Conservation (phyloP, 2,113 vertebrate genomes). For the Rhagologus leucostigma region DNA sequence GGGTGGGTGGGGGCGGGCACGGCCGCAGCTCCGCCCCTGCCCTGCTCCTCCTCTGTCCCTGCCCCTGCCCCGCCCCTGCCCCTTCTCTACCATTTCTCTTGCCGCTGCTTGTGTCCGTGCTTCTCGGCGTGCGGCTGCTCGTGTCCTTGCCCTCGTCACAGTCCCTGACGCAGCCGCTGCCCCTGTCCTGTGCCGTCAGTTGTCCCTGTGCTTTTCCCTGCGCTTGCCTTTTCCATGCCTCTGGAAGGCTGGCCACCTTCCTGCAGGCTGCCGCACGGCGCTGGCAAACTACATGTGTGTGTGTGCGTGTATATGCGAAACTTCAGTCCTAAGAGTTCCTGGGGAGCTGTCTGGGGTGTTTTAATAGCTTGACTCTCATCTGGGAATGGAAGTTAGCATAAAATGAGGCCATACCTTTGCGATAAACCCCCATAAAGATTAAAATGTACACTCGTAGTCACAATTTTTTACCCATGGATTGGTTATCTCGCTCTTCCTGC, state of each 20-base stretch:
- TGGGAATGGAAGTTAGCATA: neutral
- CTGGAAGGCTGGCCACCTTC: neutral
- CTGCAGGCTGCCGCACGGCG: neutral
- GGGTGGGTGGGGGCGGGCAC: neutral
- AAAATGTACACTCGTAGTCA: rapidly evolving
- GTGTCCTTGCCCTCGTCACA: rapidly evolving
- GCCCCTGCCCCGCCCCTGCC: rapidly evolving
- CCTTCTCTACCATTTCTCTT: too few relatives aligned
- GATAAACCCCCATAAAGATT: rapidly evolving
- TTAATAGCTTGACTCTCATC: neutral
- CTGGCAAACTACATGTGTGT: neutral
- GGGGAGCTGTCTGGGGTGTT: neutral
- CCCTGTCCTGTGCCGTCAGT: too few relatives aligned
- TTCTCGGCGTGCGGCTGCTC: rapidly evolving
- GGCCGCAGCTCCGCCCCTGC: neutral
- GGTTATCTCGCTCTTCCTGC: neutral
- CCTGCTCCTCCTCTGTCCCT: too few relatives aligned
- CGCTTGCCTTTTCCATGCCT: neutral
- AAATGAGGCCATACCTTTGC: neutral
- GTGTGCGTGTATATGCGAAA: rapidly evolving
- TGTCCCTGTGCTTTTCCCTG: neutral
- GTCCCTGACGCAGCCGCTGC: neutral
- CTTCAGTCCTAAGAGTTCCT: rapidly evolving
- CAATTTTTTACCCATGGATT: rapidly evolving
- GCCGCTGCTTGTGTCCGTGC: neutral